Percentiles rank a stretch among this genome's conserved stretches.
Evolutionary conservation across 2,797 vertebrate genomes (phyloP).

Genomic region (Chelon auratus): DNA sequence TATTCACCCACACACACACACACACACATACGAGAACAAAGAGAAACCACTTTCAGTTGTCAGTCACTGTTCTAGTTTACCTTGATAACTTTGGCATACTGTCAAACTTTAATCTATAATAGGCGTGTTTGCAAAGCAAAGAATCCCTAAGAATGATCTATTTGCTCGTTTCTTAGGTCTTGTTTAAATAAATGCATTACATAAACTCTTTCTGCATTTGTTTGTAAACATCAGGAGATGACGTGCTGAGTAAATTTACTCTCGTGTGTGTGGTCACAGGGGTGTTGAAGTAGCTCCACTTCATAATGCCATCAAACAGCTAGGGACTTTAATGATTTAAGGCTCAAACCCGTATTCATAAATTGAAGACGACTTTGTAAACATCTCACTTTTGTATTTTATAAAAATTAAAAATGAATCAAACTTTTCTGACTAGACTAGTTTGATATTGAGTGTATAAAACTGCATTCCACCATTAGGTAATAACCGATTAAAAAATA

Average conservation of each 20-base stretch:
- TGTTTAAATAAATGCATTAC: constrained; percentile 99
- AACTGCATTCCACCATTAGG: background rate
- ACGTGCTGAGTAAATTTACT: constrained; percentile 95
- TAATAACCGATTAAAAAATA: background rate
- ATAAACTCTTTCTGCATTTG: constrained; percentile 96
- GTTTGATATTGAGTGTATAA: background rate
- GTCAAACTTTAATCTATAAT: constrained; percentile 88
- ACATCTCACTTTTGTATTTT: constrained; percentile 16
- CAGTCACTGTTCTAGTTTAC: constrained; percentile 85
- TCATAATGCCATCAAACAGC: constrained; percentile 51
- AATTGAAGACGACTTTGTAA: constrained; percentile 31
- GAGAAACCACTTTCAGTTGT: constrained; percentile 85
- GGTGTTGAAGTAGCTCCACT: constrained; percentile 61
- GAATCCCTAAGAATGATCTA: constrained; percentile 97
- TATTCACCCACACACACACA: constrained; percentile 12
- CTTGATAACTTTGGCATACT: constrained; percentile 86
- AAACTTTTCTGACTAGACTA: background rate
- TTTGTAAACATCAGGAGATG: constrained; percentile 98
- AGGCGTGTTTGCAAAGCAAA: constrained; percentile 94
- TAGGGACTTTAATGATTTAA: constrained; percentile 29
- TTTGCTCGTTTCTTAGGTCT: constrained; percentile 97
- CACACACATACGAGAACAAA: constrained; percentile 74
- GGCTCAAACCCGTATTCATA: constrained; percentile 26
- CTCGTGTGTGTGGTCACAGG: constrained; percentile 87
- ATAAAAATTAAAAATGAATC: background rate